phyloP scores from a whole-genome alignment of 2,797 vertebrate genomes.

The Sebastes minor region DNA sequence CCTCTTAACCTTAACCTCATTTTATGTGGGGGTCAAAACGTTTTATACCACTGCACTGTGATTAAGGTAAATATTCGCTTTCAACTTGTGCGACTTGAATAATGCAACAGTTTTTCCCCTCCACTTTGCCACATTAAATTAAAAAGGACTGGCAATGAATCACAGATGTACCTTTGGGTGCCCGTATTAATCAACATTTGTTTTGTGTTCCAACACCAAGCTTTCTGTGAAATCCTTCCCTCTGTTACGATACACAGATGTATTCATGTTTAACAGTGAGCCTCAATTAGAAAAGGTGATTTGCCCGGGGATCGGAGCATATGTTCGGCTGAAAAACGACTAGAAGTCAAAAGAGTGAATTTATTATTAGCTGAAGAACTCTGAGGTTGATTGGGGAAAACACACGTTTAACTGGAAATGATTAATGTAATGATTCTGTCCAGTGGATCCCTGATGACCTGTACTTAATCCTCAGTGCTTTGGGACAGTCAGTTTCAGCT shows the following conservation, averaged over 20 bases:
- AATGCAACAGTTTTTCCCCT: constrained; percentile 33
- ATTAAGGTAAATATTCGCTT: constrained; percentile 53
- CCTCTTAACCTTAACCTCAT: constrained; percentile 60
- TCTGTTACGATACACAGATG: neutral
- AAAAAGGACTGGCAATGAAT: constrained; percentile 29
- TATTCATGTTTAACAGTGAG: neutral
- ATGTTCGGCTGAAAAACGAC: constrained; percentile 2
- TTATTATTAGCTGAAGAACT: constrained; percentile 17
- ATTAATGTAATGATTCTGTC: constrained; percentile 43
- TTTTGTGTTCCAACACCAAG: constrained; percentile 20
- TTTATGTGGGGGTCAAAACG: constrained; percentile 39
- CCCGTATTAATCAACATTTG: constrained; percentile 27
- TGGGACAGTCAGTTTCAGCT: constrained; percentile 44
- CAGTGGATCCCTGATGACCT: constrained; percentile 24
- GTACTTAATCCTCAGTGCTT: constrained; percentile 44
- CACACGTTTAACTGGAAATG: constrained; percentile 28
- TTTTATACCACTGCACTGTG: constrained; percentile 18
- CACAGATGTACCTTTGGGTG: constrained; percentile 6
- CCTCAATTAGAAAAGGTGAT: constrained; percentile 15
- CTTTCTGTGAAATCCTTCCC: constrained; percentile 18
- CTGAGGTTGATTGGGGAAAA: constrained; percentile 15
- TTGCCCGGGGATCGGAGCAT: constrained; percentile 6
- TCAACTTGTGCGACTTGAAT: constrained; percentile 41
- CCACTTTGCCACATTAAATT: constrained; percentile 39
- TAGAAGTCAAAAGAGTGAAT: constrained; percentile 19